Evolutionary conservation across 1,140 invertebrate genomes (phyloP).

Genomic region (Pseudoatta argentina): DNA sequence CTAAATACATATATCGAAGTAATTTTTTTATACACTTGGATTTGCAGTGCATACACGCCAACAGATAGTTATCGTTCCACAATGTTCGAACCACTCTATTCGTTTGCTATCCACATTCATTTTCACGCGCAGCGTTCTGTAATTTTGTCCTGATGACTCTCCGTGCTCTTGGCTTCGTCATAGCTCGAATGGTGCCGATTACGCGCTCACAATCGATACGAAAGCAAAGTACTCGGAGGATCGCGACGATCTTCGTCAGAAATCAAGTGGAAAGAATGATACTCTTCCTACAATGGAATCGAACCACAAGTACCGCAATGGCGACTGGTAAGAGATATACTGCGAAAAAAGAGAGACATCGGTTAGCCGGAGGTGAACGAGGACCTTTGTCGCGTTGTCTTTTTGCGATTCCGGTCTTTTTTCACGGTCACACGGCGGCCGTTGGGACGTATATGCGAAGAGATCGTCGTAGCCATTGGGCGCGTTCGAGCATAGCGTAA

Average conservation of each 20-base stretch:
- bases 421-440: slow-evolving; percentile 61
- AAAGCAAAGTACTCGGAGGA: not conserved
- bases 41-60: too few species aligned
- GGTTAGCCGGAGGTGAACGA: slow-evolving; percentile 60
- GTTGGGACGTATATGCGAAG: slow-evolving; percentile 55
- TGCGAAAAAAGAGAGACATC: slow-evolving; percentile 40
- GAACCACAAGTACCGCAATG: slow-evolving; percentile 51
- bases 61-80: slow-evolving; percentile 1
- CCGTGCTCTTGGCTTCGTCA: slow-evolving; percentile 4
- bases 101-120: not conserved
- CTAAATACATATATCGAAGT: too few species aligned
- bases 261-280: slow-evolving; percentile 63
- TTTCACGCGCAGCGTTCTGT: slow-evolving; percentile 16
- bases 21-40: too few species aligned
- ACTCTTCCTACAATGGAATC: slow-evolving; percentile 55
- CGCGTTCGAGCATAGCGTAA: slow-evolving; percentile 72
- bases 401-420: slow-evolving; percentile 52
- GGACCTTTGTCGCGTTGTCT: slow-evolving; percentile 64
- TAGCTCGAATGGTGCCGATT: slow-evolving; percentile 20
- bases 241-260: slow-evolving; percentile 50
- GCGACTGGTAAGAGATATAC: slow-evolving; percentile 38
- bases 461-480: slow-evolving; percentile 72
- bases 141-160: slow-evolving; percentile 13
- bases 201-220: slow-evolving; percentile 1
- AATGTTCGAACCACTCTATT: slow-evolving; percentile 23